These are phyloP conservation scores for Camponotus floridanus DNA, from an alignment of 1,140 invertebrate genomes.

Conservation along the genomic window DNA sequence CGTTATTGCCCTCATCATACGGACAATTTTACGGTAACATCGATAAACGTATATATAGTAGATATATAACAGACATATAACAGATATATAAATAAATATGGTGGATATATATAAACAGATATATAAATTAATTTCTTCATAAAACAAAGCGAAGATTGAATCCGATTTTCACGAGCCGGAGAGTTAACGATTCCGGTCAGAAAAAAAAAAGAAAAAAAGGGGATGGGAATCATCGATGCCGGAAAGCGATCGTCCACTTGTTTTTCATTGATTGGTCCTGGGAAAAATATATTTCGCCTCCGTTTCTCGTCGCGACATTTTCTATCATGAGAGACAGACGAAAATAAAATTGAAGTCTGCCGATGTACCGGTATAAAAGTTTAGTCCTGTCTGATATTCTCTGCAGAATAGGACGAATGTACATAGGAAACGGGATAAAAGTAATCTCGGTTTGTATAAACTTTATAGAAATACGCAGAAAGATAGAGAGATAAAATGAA, in stretches of 20 bases:
- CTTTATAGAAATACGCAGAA: slow-evolving; percentile 17
- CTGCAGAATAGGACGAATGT: slow-evolving; percentile 5
- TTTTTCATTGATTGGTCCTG: slow-evolving; percentile 55
- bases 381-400: slow-evolving; percentile 52
- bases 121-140: slow-evolving; percentile 29
- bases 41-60: neutral
- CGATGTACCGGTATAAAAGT: slow-evolving; percentile 53
- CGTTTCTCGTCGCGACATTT: slow-evolving; percentile 43
- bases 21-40: neutral
- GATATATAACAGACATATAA: too few species aligned
- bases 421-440: slow-evolving; percentile 24
- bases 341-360: slow-evolving; percentile 60
- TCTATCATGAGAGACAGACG: slow-evolving; percentile 47
- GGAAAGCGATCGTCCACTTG: slow-evolving; percentile 44
- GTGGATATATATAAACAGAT: neutral
- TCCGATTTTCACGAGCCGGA: slow-evolving; percentile 1
- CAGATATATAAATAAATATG: neutral
- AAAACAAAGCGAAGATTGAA: slow-evolving; percentile 14
- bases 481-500: neutral
- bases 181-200: slow-evolving; percentile 29
- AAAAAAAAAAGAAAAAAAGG: slow-evolving; percentile 14
- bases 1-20: neutral
- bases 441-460: slow-evolving; percentile 16
- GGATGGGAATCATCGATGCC: slow-evolving; percentile 46
- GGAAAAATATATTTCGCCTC: slow-evolving; percentile 57